Conservation (phyloP, 1,140 invertebrate species). For the Oscheius sp. region DNA sequence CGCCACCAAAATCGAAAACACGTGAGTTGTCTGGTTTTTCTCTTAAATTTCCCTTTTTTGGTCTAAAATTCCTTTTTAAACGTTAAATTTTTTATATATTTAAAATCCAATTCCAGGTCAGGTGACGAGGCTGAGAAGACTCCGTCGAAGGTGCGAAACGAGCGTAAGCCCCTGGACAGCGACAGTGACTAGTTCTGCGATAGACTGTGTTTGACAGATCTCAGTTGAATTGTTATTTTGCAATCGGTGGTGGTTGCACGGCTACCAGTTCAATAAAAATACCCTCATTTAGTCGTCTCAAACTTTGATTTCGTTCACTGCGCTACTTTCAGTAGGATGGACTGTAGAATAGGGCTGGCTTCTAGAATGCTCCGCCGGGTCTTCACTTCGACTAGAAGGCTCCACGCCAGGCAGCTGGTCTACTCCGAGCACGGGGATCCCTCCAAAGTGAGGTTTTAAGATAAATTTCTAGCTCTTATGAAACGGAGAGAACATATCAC, state of each 20-base stretch:
- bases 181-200: background rate
- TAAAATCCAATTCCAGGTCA: background rate
- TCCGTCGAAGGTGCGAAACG: background rate
- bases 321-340: background rate
- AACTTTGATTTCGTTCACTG: background rate
- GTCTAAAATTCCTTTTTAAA: no score
- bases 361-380: background rate
- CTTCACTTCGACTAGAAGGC: slow-evolving; percentile 3
- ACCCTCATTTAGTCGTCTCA: background rate
- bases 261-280: no score
- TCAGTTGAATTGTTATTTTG: background rate
- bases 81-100: no score
- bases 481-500: no score
- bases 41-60: no score
- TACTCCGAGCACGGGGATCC: slow-evolving; percentile 46
- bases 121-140: background rate
- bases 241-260: background rate
- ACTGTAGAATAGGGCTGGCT: no score
- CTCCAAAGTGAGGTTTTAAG: slow-evolving; percentile 12
- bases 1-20: no score
- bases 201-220: background rate
- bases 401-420: slow-evolving; percentile 32
- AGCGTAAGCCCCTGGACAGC: background rate
- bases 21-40: no score
- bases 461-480: background rate